phyloP scores from a whole-genome alignment of 2,797 vertebrate species.

The Spea hammondii region DNA sequence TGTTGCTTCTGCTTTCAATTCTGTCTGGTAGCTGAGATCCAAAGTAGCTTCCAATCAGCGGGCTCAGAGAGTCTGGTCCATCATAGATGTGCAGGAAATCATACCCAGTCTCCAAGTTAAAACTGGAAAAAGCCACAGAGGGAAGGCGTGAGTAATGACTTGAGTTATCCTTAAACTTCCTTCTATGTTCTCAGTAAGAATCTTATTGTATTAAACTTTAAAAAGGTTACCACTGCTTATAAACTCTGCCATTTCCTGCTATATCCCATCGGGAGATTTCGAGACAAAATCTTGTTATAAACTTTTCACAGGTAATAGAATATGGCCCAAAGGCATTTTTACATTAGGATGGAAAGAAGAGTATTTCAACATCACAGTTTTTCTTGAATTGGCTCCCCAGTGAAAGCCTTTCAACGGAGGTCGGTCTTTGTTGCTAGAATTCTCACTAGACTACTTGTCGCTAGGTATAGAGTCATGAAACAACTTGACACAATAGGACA shows the following conservation, averaged over 20 bases:
- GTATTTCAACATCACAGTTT: neutral
- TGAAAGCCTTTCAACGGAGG: too few relatives aligned
- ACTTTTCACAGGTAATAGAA: neutral
- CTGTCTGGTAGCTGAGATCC: conserved; percentile 86
- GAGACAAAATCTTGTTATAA: neutral
- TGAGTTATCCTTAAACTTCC: neutral
- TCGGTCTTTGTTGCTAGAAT: too few relatives aligned
- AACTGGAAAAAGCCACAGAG: conserved; percentile 70
- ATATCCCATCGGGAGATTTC: neutral
- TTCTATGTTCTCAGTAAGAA: too few relatives aligned
- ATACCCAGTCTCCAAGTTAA: conserved; percentile 95
- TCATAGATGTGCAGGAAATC: conserved; percentile 98
- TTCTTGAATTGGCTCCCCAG: too few relatives aligned
- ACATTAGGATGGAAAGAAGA: neutral
- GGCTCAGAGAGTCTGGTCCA: conserved; percentile 88
- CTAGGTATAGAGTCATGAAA: too few relatives aligned
- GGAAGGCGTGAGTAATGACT: conserved; percentile 18
- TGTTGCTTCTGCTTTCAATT: conserved; percentile 96
- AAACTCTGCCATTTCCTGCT: neutral
- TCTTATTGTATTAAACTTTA: neutral
- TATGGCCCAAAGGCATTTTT: neutral
- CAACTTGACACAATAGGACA: too few relatives aligned
- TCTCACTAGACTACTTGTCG: too few relatives aligned
- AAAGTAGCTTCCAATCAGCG: conserved; percentile 92
- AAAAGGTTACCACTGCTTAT: neutral